Base-by-base conservation (phyloP, 2,113 vertebrate genomes). In the Galemys pyrenaicus region DNA sequence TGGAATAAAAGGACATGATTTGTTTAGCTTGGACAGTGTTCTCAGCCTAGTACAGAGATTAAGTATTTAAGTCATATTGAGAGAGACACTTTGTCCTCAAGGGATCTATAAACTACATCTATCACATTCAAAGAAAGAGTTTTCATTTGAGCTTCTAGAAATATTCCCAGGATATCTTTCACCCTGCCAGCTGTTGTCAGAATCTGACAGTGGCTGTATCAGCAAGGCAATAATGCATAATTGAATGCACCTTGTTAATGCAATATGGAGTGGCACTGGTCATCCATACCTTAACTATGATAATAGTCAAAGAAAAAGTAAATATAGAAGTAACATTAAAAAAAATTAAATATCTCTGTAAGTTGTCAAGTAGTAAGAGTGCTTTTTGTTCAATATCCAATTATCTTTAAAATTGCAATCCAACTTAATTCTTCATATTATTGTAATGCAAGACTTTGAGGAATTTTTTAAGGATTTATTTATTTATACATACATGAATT, bases 41-140 rank as follows among this genome's bases (percentile, higher is more conserved):
- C 35, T 91, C 56, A 68, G 39, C 54, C 51, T n/a, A 85, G 81
- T 37, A 70, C 44, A 92, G n/a, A 94, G 77, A 94, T 96, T 94
- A 96, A 95, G 41, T 78, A 92, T 88, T 95, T 95, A 94, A 95
- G 46, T 92, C 91, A 92, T 87, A 96, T 81, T 88, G 46, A 92
- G 46, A 95, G 41, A 84, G 77, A 93, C 49, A 90, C 9, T 81
- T 95, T 90, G 49, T 95, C 60, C 81, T 95, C 81, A 95, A 94
- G 91, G 81, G 81, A 95, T 85, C 46, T 85, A 88, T 94, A 92
- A 96, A 88, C 51, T 94, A 70, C n/a, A 94, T 90, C 60, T 91
- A 95, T 96, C 62, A 95, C 28, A 73, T 87, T 95, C 68, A 94
- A 95, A 64, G 73, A 79, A 94, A 87, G 39, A 49, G 5, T 82